These are phyloP conservation scores for Zaprionus inermis DNA, from an alignment of 1,140 invertebrate species.

Conservation along the genomic window DNA sequence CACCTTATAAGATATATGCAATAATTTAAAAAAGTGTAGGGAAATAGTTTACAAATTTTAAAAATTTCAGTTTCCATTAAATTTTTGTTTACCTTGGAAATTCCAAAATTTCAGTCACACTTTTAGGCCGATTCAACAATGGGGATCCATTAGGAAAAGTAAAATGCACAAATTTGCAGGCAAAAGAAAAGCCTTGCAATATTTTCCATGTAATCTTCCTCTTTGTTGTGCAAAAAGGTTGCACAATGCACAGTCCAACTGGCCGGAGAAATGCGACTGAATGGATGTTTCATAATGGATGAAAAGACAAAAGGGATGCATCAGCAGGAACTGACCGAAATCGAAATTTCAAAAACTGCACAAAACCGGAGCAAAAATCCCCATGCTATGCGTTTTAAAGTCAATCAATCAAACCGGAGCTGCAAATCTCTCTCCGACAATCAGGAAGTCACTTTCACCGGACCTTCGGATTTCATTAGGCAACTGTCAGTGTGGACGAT, in stretches of 20 bases:
- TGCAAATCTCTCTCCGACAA: slow-evolving; percentile 9
- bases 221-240: slow-evolving; percentile 34
- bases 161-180: slow-evolving; percentile 16
- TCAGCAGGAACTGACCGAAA: slow-evolving; percentile 8
- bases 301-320: slow-evolving; percentile 12
- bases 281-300: slow-evolving; percentile 41
- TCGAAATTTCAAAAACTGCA: slow-evolving; percentile 51
- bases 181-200: slow-evolving; percentile 6
- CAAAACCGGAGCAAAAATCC: slow-evolving; percentile 7
- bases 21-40: too few species aligned
- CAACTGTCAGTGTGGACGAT: slow-evolving; percentile 57
- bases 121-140: slow-evolving; percentile 15
- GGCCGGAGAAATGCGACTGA: slow-evolving; percentile 5
- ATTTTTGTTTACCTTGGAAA: neutral
- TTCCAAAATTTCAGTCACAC: neutral
- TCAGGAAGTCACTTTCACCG: slow-evolving; percentile 53
- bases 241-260: slow-evolving; percentile 13
- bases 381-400: slow-evolving; percentile 12
- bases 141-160: slow-evolving; percentile 37
- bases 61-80: too few species aligned
- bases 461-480: slow-evolving; percentile 59
- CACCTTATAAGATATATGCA: too few species aligned
- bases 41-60: too few species aligned
- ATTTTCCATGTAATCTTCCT: slow-evolving; percentile 2
- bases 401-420: slow-evolving; percentile 57